A percentile compares a stretch with the other conserved stretches of the same genome.
These are phyloP conservation scores for Zelleria hepariella DNA, from an alignment of 2,888 invertebrate species.

Conservation along the genomic window DNA sequence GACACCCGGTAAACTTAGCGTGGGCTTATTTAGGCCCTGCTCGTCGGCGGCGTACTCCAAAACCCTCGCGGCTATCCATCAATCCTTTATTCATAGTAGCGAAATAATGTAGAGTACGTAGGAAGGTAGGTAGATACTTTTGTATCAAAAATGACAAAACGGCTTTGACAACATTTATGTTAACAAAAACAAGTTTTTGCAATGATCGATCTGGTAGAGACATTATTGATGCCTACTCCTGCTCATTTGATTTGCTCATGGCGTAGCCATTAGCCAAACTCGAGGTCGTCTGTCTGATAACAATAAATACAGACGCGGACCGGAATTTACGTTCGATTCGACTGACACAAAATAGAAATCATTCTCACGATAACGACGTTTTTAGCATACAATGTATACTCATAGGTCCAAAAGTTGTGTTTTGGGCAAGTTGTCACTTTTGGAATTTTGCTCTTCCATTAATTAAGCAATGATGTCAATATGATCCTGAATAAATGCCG, in stretches of 20 bases:
- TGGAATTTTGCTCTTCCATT: not conserved
- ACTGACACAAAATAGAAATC: not conserved
- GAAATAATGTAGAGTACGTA: too few species aligned
- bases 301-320: conserved; percentile 6
- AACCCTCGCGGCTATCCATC: too few species aligned
- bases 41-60: not conserved
- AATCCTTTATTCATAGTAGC: too few species aligned
- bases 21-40: not conserved
- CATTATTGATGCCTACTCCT: not conserved
- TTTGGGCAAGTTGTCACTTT: not conserved
- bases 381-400: not conserved
- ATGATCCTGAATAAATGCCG: too few species aligned
- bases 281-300: conserved; percentile 7
- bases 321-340: not conserved
- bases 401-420: not conserved
- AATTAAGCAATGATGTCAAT: not conserved
- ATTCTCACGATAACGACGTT: not conserved
- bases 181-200: not conserved
- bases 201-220: not conserved
- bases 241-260: not conserved
- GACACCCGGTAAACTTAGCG: not conserved
- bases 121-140: too few species aligned
- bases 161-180: too few species aligned
- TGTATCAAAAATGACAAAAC: too few species aligned
- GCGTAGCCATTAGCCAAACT: conserved; percentile 5